A percentile compares a stretch with the other conserved stretches of the same genome.
These are phyloP conservation scores for Malurus alboscapulatus DNA, from an alignment of 2,113 vertebrate species.

Conservation along the genomic window DNA sequence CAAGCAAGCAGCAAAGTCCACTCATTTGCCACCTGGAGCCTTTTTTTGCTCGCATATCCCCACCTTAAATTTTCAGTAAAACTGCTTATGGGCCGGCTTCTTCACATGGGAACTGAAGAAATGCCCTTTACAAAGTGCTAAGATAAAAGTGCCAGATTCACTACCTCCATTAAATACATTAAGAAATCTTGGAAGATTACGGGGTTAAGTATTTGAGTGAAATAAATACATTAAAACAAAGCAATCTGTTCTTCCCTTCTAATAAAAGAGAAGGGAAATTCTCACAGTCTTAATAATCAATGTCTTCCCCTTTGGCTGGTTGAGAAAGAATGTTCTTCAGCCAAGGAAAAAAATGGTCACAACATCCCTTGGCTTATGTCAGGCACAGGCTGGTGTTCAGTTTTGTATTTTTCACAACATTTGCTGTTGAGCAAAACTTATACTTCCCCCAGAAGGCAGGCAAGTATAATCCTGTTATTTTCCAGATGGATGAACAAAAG, in stretches of 20 bases:
- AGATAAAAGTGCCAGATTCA: background rate
- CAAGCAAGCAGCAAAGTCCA: background rate
- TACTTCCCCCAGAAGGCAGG: slow-evolving; percentile 24
- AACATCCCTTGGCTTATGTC: background rate
- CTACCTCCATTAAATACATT: background rate
- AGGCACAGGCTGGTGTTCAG: background rate
- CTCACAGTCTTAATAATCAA: background rate
- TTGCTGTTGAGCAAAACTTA: slow-evolving; percentile 32
- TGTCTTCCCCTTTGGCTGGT: background rate
- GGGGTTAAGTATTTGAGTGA: background rate
- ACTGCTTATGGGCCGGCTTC: background rate
- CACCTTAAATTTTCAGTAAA: background rate
- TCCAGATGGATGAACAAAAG: slow-evolving; percentile 59
- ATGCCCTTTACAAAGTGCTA: background rate
- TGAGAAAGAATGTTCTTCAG: background rate
- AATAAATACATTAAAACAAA: background rate
- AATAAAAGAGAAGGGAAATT: background rate
- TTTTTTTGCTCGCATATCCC: background rate
- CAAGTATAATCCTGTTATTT: slow-evolving; percentile 55
- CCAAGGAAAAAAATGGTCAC: background rate
- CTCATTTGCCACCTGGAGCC: rapidly evolving
- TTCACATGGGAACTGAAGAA: background rate
- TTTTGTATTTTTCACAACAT: slow-evolving; percentile 24
- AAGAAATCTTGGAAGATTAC: background rate
- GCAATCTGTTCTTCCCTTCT: rapidly evolving